Percentiles rank a stretch among this genome's conserved stretches.
Evolutionary conservation across 2,797 vertebrate species (phyloP).

Genomic region (Sebastes cheni): DNA sequence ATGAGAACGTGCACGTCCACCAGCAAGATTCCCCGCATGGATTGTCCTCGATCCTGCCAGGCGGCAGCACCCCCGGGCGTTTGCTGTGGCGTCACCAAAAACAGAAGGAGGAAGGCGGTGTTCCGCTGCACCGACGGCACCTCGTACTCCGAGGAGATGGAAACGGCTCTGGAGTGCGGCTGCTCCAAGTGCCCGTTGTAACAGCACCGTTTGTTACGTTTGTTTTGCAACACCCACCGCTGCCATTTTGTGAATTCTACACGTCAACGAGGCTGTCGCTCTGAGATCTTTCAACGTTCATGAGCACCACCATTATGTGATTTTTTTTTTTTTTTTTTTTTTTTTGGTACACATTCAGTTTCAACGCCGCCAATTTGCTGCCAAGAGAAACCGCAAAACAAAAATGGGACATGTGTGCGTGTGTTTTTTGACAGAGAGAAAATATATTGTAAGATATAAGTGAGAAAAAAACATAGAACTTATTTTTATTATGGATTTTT

Average conservation of each 20-base stretch:
- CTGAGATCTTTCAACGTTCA: constrained; percentile 42
- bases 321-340: constrained; percentile 25
- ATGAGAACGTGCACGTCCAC: constrained; percentile 87
- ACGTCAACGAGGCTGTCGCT: constrained; percentile 46
- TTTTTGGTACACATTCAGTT: constrained; percentile 51
- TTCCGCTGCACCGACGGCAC: constrained; percentile 93
- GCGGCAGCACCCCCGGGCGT: constrained; percentile 73
- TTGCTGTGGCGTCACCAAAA: constrained; percentile 92
- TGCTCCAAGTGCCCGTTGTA: constrained; percentile 89
- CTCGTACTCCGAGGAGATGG: constrained; percentile 94
- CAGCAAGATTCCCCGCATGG: constrained; percentile 88
- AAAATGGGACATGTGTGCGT: constrained; percentile 68
- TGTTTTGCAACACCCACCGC: constrained; percentile 49
- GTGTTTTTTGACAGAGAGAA: constrained; percentile 90
- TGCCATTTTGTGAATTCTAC: constrained; percentile 65
- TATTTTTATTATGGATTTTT: constrained; percentile 99
- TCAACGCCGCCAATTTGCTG: constrained; percentile 60
- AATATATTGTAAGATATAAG: constrained; percentile 99
- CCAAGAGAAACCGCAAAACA: constrained; percentile 60
- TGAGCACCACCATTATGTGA: constrained; percentile 52
- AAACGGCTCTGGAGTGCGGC: constrained; percentile 92
- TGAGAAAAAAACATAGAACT: constrained; percentile 94
- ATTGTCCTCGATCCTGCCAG: constrained; percentile 88
- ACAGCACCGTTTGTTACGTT: constrained; percentile 64
- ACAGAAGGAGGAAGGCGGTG: constrained; percentile 90